Evolutionary conservation across 2,797 vertebrate species (phyloP).

Genomic region (Fundulus diaphanus): DNA sequence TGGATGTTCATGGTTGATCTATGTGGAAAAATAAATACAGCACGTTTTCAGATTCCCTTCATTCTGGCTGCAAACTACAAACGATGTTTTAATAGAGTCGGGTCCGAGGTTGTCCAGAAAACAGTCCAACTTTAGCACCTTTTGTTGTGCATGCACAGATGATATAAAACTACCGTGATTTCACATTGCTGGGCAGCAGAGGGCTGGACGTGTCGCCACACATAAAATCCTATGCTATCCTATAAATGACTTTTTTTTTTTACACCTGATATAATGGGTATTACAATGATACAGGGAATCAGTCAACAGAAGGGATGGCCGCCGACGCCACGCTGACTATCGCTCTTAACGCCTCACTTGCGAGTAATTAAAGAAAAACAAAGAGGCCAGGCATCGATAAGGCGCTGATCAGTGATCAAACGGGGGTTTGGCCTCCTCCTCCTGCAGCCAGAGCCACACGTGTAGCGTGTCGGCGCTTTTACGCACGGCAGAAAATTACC

Average conservation of each 20-base stretch:
- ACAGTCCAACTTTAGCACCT: neutral
- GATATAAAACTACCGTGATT: neutral
- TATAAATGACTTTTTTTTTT: conserved; percentile 68
- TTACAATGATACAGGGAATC: conserved; percentile 72
- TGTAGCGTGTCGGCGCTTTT: conserved; percentile 31
- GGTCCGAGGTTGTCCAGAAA: neutral
- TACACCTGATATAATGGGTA: conserved; percentile 59
- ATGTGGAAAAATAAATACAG: conserved; percentile 39
- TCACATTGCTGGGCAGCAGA: conserved; percentile 17
- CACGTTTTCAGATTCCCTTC: conserved; percentile 1
- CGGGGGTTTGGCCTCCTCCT: conserved; percentile 1
- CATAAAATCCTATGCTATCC: conserved; percentile 65
- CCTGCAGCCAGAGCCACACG: conserved; percentile 32
- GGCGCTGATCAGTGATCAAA: conserved; percentile 54
- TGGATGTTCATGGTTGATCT: conserved; percentile 23
- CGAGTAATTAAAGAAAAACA: conserved; percentile 78
- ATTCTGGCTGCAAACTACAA: neutral
- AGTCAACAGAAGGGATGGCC: conserved; percentile 44
- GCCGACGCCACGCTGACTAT: conserved; percentile 66
- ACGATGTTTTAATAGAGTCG: neutral
- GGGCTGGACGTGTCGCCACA: conserved; percentile 44
- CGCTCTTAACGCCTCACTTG: conserved; percentile 67
- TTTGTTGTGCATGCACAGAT: neutral
- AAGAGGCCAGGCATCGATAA: conserved; percentile 29
- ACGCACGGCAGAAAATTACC: conserved; percentile 28